Base-by-base conservation (phyloP, 2,113 vertebrate genomes). In the Pomatorhinus ruficollis region DNA sequence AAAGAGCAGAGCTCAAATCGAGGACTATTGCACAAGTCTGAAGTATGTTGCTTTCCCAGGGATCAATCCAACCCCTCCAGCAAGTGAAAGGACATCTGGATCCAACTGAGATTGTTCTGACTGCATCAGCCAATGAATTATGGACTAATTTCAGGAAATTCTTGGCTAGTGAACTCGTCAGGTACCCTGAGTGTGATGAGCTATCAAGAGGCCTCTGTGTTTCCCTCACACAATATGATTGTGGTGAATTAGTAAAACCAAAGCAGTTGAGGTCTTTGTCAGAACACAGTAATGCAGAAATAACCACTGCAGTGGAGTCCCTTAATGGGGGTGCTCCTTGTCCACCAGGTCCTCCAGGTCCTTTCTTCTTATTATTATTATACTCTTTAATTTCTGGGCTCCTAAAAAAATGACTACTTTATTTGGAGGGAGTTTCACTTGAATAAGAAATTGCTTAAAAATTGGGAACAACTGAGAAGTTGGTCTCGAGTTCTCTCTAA, bases 201-300 rank as follows among this genome's bases (percentile, higher is more conserved):
- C 49, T 30, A 60, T 3, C 45, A 49, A 52, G 87, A 83, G 53
- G 61, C 12, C 44, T 83, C 83, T 44, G 14, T 30, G 25, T 17
- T 61, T 63, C 49, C 63, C 69, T 42, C 60, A 53, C 61, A 56
- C 0, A 0, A 35, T 6, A 30, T 1, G 0, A 60, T 2, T 24
- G 19, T 1, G 42, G 12, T 42, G 49, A 86, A 68, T 65, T 35
- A 72, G 77, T 37, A 37, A n/a, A 52, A 56, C 17, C 19, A 70
- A 92, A 90, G 49, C 86, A 77, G n/a, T 18, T 31, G 4, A 5
- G 59, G 45, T 37, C 40, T 69, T 68, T 60, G 64, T 61, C n/a
- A 57, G 59, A 87, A 60, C 59, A 50, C 80, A 86, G 63, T 25
- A 1, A 21, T 3, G 2, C 42, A 65, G 45, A 65, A 86, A 52